These are phyloP conservation scores for Sinotaia quadrata DNA, from an alignment of 2,888 invertebrate genomes.

Conservation along the genomic window DNA sequence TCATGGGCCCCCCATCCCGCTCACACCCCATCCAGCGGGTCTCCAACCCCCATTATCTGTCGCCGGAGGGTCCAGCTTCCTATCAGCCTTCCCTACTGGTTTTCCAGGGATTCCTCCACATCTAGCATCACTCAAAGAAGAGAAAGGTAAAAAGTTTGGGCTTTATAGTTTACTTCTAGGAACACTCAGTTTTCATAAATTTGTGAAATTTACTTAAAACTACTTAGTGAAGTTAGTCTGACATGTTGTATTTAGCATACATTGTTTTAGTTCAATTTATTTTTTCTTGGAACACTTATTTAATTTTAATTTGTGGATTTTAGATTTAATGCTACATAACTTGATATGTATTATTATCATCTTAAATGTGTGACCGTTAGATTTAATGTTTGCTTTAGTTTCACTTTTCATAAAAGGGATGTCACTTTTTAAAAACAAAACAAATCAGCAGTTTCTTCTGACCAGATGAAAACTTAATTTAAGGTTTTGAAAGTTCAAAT, in stretches of 20 bases:
- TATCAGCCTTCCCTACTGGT: constrained; percentile 16
- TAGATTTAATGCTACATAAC: too few relatives aligned
- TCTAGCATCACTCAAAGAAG: constrained; percentile 23
- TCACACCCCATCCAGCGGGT: constrained; percentile 70
- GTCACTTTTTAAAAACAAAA: too few relatives aligned
- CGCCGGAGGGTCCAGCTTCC: constrained; percentile 70
- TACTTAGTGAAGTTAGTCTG: too few relatives aligned
- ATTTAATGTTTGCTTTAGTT: too few relatives aligned
- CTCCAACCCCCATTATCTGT: constrained; percentile 63
- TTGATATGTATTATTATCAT: too few relatives aligned
- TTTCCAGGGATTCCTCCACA: constrained; percentile 22
- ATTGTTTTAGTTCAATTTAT: background rate
- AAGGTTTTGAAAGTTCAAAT: too few relatives aligned
- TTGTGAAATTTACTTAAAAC: too few relatives aligned
- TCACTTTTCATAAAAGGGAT: too few relatives aligned
- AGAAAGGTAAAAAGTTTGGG: constrained; percentile 17
- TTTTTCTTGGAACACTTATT: background rate
- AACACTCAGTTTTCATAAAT: background rate
- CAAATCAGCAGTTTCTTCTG: too few relatives aligned
- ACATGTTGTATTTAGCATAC: background rate
- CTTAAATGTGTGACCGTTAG: too few relatives aligned
- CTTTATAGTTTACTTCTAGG: background rate
- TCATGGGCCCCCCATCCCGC: constrained; percentile 69
- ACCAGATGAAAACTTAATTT: too few relatives aligned
- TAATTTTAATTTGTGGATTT: background rate